Evolutionary conservation across 92 coral and sea anemone genomes (phyloP).

Genomic region (Porites divaricata): DNA sequence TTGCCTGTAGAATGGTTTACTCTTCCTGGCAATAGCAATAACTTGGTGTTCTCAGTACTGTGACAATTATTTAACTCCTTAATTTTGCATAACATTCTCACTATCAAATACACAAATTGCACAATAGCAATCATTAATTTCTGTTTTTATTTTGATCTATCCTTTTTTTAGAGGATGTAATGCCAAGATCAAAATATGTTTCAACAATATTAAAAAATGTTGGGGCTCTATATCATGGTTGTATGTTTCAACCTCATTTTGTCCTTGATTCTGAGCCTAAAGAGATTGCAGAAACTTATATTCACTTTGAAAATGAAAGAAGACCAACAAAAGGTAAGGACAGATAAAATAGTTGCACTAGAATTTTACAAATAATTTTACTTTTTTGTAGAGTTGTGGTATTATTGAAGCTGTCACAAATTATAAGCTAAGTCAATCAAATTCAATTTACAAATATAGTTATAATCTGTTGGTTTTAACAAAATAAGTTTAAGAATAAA

Average conservation of each 20-base stretch:
- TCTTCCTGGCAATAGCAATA: no score
- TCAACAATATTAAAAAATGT: slow-evolving; percentile 62
- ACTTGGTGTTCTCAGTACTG: no score
- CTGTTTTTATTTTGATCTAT: not conserved
- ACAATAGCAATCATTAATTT: not conserved
- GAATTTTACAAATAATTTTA: no score
- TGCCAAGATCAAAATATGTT: slow-evolving; percentile 58
- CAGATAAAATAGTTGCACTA: not conserved
- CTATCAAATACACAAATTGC: not conserved
- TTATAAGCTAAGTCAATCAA: no score
- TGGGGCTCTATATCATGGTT: slow-evolving; percentile 62
- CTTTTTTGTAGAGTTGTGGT: no score
- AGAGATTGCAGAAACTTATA: not conserved
- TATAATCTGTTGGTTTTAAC: no score
- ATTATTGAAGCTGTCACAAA: no score
- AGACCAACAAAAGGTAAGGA: slow-evolving; percentile 45
- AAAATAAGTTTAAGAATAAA: no score
- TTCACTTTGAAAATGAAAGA: slow-evolving; percentile 30
- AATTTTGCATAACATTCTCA: no score
- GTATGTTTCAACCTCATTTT: slow-evolving; percentile 45
- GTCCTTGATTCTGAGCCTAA: slow-evolving; percentile 34
- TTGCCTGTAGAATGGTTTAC: no score
- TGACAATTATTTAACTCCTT: no score
- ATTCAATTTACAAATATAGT: no score
- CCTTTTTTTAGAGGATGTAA: slow-evolving; percentile 37